Percentiles rank a stretch among this genome's conserved stretches.
These are phyloP conservation scores for Tetragnatha montana DNA, from an alignment of 2,888 invertebrate genomes.

Conservation along the genomic window DNA sequence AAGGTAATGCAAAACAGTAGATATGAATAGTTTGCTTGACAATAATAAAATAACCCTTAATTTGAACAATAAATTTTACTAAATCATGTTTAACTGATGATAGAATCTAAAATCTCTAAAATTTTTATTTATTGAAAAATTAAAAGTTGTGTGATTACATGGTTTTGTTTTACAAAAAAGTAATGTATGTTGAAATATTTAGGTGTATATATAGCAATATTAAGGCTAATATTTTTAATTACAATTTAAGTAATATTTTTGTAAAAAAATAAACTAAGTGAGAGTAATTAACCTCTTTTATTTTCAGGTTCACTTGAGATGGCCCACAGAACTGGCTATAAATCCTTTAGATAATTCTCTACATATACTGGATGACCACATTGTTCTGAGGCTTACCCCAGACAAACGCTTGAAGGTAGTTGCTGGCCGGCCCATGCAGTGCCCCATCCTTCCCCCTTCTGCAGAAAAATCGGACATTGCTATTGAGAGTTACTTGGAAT, in stretches of 20 bases:
- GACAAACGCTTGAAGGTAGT: conserved; percentile 89
- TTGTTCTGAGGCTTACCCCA: conserved; percentile 91
- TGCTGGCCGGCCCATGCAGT: conserved; percentile 95
- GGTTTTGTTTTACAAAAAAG: neutral
- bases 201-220: neutral
- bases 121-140: neutral
- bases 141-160: neutral
- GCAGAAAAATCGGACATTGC: conserved; percentile 74
- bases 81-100: too few species aligned
- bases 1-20: too few species aligned
- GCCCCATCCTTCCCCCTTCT: conserved; percentile 79
- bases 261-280: neutral
- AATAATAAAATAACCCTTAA: neutral
- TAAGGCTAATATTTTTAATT: neutral
- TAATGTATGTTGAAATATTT: neutral
- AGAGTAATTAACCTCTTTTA: neutral
- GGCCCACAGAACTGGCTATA: conserved; percentile 96
- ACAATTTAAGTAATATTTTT: too few species aligned
- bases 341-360: conserved; percentile 95
- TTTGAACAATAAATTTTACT: neutral
- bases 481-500: conserved; percentile 81
- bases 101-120: neutral
- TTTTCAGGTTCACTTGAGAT: conserved; percentile 88
- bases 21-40: too few species aligned
- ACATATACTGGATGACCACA: conserved; percentile 95